Base-by-base conservation (phyloP, 1,140 invertebrate species). In the Zaprionus kolodkinae region DNA sequence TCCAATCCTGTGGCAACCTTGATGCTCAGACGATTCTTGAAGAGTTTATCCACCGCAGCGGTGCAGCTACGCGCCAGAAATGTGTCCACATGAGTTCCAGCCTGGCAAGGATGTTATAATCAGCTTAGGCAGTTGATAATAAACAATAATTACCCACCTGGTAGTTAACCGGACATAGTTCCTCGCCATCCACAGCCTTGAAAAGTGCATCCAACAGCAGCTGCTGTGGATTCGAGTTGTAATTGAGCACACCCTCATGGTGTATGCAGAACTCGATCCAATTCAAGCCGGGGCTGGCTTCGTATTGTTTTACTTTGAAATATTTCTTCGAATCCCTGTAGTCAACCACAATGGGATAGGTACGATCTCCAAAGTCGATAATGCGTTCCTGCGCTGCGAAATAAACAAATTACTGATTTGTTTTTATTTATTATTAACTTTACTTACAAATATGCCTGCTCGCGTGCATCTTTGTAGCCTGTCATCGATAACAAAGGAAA, bases 141-240 rank as follows among this genome's bases (percentile, higher is more conserved):
- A 17, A 52, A 2, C 17, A 11, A 27, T 9, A 0, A 3, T 17
- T 0, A 43, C 64, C 11, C 6, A 87, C 83, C 63, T 88, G 56
- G 27, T 87, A 87, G 40, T 45, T 40, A 2, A 87, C 84, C 0
- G 84, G 84, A 59, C 57, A 83, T 21, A 87, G 70, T 17, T 80
- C 77, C 17, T 79, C 80, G 0, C 67, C 73, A 1, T 88, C 79
- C 0, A 80, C 54, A 0, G 64, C 73, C 9, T 78, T 73, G 15
- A 78, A 87, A 7, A 87, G 15, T 0, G 52, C 79, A 15, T 80
- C 70, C 6, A 88, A 13, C 0, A 87, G 70, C 6, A 78, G 1
- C 11, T 88, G 60, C 11, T 75, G 43, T 0, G 60, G 50, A 52
- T 80, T 40, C 4, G 30, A 2, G 7, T 33, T 5, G 27, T 57